These are phyloP conservation scores for Hylia prasina DNA, from an alignment of 2,113 vertebrate genomes.

Conservation along the genomic window DNA sequence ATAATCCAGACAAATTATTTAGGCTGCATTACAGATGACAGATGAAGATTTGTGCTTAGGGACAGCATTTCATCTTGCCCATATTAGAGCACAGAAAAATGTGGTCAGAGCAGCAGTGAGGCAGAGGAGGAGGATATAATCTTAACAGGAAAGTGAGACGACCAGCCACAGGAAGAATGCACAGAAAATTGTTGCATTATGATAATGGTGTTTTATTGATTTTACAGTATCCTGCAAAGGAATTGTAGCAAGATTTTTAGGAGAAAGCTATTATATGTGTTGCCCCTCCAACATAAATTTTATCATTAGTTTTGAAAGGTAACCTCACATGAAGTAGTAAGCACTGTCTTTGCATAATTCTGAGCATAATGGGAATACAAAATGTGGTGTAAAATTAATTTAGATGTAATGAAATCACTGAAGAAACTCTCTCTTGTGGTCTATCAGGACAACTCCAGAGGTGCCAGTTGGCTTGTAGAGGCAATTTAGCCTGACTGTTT, in stretches of 20 bases:
- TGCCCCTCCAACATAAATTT: background rate
- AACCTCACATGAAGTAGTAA: background rate
- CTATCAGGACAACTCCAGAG: background rate
- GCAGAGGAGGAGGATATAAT: background rate
- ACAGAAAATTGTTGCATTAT: slow-evolving; percentile 12
- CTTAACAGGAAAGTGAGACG: background rate
- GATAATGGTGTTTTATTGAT: slow-evolving; percentile 40
- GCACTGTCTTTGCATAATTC: background rate
- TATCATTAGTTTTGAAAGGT: background rate
- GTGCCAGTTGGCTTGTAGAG: background rate
- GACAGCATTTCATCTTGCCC: background rate
- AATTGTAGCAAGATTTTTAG: background rate
- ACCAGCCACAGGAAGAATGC: background rate
- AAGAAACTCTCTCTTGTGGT: background rate
- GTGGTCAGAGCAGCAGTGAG: background rate
- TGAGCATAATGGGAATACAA: background rate
- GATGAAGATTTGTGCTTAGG: background rate
- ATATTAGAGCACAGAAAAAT: background rate
- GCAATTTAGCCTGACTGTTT: background rate
- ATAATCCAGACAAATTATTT: background rate
- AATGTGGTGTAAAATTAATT: background rate
- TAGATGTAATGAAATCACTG: background rate
- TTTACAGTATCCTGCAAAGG: background rate
- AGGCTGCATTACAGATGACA: background rate
- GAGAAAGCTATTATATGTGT: background rate